Percentiles rank a stretch among this genome's conserved stretches.
These are phyloP conservation scores for Chaetorhynchus papuensis DNA, from an alignment of 2,113 vertebrate genomes.

Conservation along the genomic window DNA sequence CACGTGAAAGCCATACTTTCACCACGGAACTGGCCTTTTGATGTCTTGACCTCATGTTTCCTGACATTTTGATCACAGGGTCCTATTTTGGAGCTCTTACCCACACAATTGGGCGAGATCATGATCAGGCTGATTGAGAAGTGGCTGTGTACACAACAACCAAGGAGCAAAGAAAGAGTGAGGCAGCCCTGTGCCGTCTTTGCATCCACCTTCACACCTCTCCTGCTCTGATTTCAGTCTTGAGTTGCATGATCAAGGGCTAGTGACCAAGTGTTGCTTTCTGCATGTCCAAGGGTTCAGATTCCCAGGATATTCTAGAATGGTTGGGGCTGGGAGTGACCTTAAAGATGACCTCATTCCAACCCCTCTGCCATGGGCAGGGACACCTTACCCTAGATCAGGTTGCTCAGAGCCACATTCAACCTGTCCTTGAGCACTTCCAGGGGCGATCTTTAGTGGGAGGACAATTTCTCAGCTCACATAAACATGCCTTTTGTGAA, in stretches of 20 bases:
- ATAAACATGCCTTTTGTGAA: background rate
- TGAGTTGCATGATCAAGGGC: background rate
- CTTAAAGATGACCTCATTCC: background rate
- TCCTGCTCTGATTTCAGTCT: background rate
- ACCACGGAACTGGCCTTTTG: background rate
- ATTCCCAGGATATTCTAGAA: background rate
- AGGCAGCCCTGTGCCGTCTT: background rate
- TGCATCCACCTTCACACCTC: background rate
- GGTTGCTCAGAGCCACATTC: background rate
- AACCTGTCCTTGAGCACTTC: background rate
- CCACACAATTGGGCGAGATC: background rate
- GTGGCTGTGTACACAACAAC: accelerated
- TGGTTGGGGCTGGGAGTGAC: background rate
- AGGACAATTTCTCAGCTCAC: background rate
- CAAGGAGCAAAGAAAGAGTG: background rate
- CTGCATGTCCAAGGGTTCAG: background rate
- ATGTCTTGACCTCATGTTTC: background rate
- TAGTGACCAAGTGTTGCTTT: background rate
- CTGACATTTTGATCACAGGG: background rate
- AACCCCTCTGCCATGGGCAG: background rate
- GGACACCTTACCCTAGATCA: background rate
- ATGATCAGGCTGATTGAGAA: background rate
- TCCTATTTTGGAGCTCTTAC: background rate
- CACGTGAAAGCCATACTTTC: background rate
- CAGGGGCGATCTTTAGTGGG: background rate